Evolutionary conservation across 2,888 invertebrate genomes (phyloP).

Genomic region (Odontomyia ornata): DNA sequence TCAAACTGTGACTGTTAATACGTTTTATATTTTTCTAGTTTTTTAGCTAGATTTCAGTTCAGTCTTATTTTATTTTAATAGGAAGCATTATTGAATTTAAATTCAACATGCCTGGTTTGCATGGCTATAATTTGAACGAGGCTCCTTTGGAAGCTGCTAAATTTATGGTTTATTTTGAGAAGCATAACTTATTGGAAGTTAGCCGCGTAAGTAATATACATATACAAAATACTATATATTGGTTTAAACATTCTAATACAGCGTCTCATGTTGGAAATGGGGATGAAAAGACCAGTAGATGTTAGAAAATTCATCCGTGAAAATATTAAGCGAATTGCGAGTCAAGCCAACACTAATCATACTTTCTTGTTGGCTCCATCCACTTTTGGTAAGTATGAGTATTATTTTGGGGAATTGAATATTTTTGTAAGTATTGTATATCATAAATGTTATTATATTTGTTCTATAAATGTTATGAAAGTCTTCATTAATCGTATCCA

Average conservation of each 20-base stretch:
- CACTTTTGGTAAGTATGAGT: conserved; percentile 45
- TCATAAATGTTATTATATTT: too few species aligned
- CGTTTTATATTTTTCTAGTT: too few species aligned
- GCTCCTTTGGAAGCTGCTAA: conserved; percentile 14
- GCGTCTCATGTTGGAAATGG: conserved; percentile 47
- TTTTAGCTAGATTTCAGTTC: too few species aligned
- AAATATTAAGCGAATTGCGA: conserved; percentile 50
- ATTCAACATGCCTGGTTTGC: not conserved
- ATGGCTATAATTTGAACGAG: not conserved
- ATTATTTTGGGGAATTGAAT: too few species aligned
- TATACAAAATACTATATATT: not conserved
- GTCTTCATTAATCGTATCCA: too few species aligned
- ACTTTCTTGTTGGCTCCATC: conserved; percentile 48
- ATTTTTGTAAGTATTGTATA: too few species aligned
- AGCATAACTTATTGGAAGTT: conserved; percentile 59
- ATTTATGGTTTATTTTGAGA: conserved; percentile 57
- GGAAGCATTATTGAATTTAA: too few species aligned
- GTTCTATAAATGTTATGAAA: too few species aligned
- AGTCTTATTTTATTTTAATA: too few species aligned
- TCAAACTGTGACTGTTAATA: too few species aligned
- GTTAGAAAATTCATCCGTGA: conserved; percentile 46
- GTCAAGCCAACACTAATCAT: conserved; percentile 43
- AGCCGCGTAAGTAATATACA: conserved; percentile 51
- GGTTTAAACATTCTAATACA: conserved; percentile 29
- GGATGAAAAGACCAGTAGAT: conserved; percentile 47